phyloP scores from a whole-genome alignment of 2,888 invertebrate species.

The Lasioglossum malachurum region DNA sequence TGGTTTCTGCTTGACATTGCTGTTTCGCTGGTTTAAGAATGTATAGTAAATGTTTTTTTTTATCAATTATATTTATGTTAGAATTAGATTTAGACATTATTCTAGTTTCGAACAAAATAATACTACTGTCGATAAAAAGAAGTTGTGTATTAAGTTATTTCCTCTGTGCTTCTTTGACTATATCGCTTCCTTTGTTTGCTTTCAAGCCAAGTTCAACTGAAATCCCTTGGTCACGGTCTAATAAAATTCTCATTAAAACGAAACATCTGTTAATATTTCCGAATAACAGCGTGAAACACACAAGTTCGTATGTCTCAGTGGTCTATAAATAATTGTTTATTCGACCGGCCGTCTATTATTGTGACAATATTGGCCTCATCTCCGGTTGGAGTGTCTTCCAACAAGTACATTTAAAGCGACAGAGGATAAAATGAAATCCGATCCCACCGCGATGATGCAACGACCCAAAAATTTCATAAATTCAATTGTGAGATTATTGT shows the following conservation, averaged over 20 bases:
- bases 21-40: no score
- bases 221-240: background rate
- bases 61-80: no score
- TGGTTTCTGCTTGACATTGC: background rate
- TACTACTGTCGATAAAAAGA: no score
- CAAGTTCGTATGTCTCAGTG: background rate
- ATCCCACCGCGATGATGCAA: background rate
- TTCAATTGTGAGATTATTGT: background rate
- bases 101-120: no score
- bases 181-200: background rate
- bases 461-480: background rate
- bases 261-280: background rate
- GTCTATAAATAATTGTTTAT: conserved; percentile 15
- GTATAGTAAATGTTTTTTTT: no score
- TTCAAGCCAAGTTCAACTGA: background rate
- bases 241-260: background rate
- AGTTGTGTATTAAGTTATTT: background rate
- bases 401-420: background rate
- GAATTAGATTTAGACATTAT: no score
- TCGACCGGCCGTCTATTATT: background rate
- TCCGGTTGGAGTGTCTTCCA: background rate
- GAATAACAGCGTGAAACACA: background rate
- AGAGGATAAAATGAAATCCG: background rate
- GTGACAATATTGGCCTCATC: background rate
- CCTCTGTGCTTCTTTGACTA: background rate